phyloP scores from a whole-genome alignment of 2,113 vertebrate species.

The Oryzias curvinotus region DNA sequence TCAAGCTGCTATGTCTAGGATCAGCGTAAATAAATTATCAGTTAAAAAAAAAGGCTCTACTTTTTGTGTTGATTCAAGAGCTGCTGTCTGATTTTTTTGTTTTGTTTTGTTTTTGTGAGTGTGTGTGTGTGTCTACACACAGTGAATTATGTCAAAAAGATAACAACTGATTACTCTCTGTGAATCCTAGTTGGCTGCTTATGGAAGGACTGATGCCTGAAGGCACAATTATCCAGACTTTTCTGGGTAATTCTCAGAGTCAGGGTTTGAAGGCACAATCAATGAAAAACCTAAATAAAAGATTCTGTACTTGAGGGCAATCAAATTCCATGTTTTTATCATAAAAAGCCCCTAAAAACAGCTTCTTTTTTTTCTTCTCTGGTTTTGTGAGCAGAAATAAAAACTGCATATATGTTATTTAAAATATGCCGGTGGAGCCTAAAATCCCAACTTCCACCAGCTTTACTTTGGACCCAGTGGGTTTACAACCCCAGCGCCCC shows the following conservation, averaged over 20 bases:
- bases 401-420: not conserved
- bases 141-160: conserved; percentile 11
- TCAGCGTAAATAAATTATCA: too few relatives aligned
- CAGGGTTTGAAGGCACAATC: conserved; percentile 3
- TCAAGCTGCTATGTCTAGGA: too few relatives aligned
- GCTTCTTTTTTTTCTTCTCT: not conserved
- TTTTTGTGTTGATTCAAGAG: not conserved
- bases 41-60: too few relatives aligned
- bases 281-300: conserved; percentile 2
- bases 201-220: conserved; percentile 35
- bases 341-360: not conserved
- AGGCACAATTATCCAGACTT: conserved; percentile 7
- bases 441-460: too few relatives aligned
- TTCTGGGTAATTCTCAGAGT: conserved; percentile 5
- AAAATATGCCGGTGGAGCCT: too few relatives aligned
- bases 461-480: too few relatives aligned
- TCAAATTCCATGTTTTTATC: not conserved
- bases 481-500: too few relatives aligned
- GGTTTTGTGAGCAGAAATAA: not conserved
- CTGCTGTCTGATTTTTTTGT: not conserved
- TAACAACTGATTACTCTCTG: conserved; percentile 6
- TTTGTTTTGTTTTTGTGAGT: not conserved
- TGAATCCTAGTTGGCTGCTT: conserved; percentile 33
- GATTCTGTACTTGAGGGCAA: not conserved
- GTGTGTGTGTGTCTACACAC: conserved; percentile 10